phyloP scores from a whole-genome alignment of 2,113 vertebrate genomes.

The Scytalopus superciliaris region DNA sequence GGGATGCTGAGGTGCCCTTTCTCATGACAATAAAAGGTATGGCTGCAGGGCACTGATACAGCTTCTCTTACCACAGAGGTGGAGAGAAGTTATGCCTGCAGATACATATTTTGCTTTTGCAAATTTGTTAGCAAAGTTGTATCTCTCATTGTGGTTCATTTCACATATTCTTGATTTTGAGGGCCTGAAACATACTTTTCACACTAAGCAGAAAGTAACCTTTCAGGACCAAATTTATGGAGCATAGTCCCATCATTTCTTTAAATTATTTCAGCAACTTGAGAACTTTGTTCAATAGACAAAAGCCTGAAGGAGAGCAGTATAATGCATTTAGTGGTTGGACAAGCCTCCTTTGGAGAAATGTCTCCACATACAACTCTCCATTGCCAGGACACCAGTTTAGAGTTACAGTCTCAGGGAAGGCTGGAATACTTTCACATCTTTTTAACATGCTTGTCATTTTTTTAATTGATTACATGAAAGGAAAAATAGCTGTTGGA shows the following conservation, averaged over 20 bases:
- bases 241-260: not conserved
- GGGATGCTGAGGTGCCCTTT: not conserved
- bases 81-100: not conserved
- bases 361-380: not conserved
- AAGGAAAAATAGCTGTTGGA: not conserved
- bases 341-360: not conserved
- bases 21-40: not conserved
- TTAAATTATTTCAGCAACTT: not conserved
- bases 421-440: not conserved
- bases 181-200: not conserved
- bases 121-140: not conserved
- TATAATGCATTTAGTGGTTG: not conserved
- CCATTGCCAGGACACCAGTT: not conserved
- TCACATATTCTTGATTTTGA: not conserved
- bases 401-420: not conserved
- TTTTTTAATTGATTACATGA: not conserved
- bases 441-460: not conserved
- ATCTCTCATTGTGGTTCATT: not conserved
- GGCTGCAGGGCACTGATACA: not conserved
- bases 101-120: not conserved
- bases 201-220: not conserved
- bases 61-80: not conserved
- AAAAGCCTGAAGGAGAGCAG: not conserved
- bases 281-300: not conserved
- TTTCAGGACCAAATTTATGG: not conserved